phyloP scores from a whole-genome alignment of 92 coral and sea anemone genomes.

The Micromussa lordhowensis region DNA sequence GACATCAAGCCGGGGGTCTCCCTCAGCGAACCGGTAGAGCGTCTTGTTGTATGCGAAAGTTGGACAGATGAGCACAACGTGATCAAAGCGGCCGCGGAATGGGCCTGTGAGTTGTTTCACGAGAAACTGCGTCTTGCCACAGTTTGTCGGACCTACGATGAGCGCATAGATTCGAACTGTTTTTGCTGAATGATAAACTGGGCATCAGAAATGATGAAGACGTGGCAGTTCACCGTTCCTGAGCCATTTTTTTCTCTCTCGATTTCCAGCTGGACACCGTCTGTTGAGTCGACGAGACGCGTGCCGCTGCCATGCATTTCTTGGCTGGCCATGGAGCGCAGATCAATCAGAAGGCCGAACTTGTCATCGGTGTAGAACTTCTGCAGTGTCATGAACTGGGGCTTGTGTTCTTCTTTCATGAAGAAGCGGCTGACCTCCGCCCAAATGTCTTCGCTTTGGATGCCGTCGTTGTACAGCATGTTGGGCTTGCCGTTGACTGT shows the following conservation, averaged over 20 bases:
- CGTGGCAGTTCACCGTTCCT: not conserved
- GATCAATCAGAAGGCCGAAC: not conserved
- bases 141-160: conserved; percentile 31
- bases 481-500: no score
- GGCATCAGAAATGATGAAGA: not conserved
- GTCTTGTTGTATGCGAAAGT: conserved; percentile 14
- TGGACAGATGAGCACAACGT: conserved; percentile 14
- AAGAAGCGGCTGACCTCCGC: not conserved
- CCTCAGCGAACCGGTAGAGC: not conserved
- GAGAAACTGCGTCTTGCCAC: conserved; percentile 5
- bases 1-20: not conserved
- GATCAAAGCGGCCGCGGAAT: conserved; percentile 1
- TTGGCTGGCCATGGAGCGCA: not conserved
- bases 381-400: not conserved
- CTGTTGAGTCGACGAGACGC: not conserved
- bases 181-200: not conserved
- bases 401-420: not conserved
- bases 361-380: not conserved
- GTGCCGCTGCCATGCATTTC: not conserved
- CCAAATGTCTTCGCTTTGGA: conserved; percentile 9
- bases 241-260: not conserved
- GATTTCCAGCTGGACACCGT: not conserved
- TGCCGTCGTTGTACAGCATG: conserved; percentile 37
- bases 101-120: conserved; percentile 8
- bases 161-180: not conserved